These are phyloP conservation scores for Scolopax mira DNA, from an alignment of 2,113 vertebrate genomes.

Conservation along the genomic window DNA sequence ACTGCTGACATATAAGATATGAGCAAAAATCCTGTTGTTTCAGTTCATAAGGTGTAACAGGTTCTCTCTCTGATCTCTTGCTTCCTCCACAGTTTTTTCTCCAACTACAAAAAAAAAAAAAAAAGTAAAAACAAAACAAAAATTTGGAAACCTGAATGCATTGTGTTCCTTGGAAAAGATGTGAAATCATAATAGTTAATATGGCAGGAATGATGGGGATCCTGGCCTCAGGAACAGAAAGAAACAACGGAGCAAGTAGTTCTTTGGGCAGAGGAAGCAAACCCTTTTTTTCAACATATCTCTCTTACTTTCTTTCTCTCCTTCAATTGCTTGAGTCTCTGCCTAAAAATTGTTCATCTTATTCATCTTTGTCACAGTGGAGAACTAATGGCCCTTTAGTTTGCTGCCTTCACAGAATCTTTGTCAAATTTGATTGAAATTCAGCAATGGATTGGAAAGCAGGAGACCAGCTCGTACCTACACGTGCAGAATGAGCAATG, in stretches of 20 bases:
- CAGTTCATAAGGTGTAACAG: background rate
- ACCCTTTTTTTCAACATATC: background rate
- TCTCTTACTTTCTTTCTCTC: background rate
- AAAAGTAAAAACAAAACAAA: background rate
- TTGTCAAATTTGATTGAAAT: background rate
- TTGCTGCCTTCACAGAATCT: background rate
- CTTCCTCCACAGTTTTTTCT: background rate
- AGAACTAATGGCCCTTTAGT: background rate
- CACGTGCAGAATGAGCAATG: background rate
- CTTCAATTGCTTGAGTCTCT: background rate
- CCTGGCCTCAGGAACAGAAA: background rate
- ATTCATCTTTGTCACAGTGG: background rate
- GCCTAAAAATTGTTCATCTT: background rate
- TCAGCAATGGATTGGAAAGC: background rate
- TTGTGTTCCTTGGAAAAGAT: background rate
- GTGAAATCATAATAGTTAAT: background rate
- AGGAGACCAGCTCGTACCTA: background rate
- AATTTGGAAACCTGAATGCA: background rate
- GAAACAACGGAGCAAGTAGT: background rate
- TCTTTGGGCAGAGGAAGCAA: background rate
- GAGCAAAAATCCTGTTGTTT: background rate
- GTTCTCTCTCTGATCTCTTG: background rate
- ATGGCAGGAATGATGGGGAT: background rate
- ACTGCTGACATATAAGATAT: background rate
- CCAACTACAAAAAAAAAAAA: background rate